phyloP scores from a whole-genome alignment of 2,797 vertebrate genomes.

The Cheirogaleus major region DNA sequence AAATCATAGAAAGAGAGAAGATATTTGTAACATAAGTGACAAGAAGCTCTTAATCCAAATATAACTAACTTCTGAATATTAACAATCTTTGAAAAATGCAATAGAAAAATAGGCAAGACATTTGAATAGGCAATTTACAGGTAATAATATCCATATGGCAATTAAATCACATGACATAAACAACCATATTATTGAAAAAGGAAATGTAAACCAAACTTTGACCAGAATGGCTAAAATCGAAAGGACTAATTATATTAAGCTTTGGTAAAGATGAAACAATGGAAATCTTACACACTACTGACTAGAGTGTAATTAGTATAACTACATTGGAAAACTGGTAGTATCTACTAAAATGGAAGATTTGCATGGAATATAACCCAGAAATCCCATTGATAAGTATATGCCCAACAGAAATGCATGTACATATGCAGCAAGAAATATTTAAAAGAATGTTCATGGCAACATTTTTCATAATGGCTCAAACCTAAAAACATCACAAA shows the following conservation, averaged over 20 bases:
- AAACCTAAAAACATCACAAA: neutral
- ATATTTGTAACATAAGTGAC: neutral
- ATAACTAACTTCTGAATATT: constrained; percentile 12
- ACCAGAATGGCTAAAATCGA: neutral
- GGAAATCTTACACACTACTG: neutral
- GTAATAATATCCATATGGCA: neutral
- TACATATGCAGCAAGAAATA: neutral
- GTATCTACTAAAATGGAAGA: constrained; percentile 9
- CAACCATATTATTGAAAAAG: neutral
- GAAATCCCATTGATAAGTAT: neutral
- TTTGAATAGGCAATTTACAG: neutral
- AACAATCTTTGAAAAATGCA: neutral
- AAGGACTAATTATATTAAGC: neutral
- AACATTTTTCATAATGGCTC: neutral
- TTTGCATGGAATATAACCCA: neutral
- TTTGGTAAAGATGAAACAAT: constrained; percentile 6
- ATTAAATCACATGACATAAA: neutral
- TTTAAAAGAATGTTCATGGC: neutral
- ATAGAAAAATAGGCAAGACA: neutral
- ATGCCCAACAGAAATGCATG: neutral
- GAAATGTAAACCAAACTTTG: neutral
- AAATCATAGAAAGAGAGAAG: neutral
- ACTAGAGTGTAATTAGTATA: neutral
- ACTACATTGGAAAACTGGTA: neutral
- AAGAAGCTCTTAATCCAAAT: neutral